phyloP scores from a whole-genome alignment of 2,888 invertebrate species.

The Erannis defoliaria region DNA sequence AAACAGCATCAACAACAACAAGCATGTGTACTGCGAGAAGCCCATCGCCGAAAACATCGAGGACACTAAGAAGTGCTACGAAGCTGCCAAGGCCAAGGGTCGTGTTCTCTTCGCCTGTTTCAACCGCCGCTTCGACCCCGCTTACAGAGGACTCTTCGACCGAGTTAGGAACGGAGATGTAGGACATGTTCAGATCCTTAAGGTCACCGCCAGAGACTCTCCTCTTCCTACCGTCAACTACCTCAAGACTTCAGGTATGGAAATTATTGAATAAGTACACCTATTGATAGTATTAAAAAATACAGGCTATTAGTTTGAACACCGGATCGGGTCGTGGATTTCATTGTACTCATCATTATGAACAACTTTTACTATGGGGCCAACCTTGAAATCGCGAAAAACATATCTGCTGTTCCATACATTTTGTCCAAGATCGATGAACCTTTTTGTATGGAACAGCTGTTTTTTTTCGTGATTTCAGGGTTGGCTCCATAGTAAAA shows the following conservation, averaged over 20 bases:
- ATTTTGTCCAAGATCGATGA: too few relatives aligned
- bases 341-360: too few relatives aligned
- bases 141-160: conserved; percentile 79
- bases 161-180: conserved; percentile 85
- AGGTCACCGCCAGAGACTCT: conserved; percentile 88
- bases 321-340: too few relatives aligned
- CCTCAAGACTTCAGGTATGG: conserved; percentile 84
- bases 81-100: conserved; percentile 83
- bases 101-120: conserved; percentile 88
- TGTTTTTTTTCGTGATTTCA: too few relatives aligned
- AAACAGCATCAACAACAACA: conserved; percentile 82
- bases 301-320: too few relatives aligned
- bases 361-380: too few relatives aligned
- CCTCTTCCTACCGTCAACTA: conserved; percentile 88
- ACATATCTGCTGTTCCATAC: too few relatives aligned
- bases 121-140: conserved; percentile 89
- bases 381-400: too few relatives aligned
- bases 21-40: conserved; percentile 90
- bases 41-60: conserved; percentile 87
- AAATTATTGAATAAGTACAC: too few relatives aligned
- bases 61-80: conserved; percentile 86
- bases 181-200: conserved; percentile 88
- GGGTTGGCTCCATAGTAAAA: too few relatives aligned
- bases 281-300: too few relatives aligned
- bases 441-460: too few relatives aligned